Conservation (phyloP, 2,888 invertebrate species). For the Drepanosiphum platanoidis region DNA sequence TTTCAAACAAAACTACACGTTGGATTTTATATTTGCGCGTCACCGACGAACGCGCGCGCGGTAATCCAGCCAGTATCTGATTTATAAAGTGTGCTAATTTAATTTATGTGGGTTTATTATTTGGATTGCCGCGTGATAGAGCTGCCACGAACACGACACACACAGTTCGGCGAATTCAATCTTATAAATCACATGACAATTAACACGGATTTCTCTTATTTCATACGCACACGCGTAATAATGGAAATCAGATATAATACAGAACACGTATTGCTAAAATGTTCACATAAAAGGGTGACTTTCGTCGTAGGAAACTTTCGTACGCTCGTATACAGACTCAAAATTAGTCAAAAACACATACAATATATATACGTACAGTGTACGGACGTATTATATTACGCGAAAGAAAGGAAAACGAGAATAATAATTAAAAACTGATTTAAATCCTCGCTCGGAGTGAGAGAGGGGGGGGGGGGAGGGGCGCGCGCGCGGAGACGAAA, state of each 20-base stretch:
- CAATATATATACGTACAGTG: neutral
- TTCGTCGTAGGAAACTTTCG: neutral
- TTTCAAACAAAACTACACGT: no score
- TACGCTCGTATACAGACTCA: neutral
- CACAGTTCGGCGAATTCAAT: neutral
- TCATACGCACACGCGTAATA: neutral
- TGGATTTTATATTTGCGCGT: no score
- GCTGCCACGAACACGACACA: neutral
- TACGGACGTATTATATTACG: no score
- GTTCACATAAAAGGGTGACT: neutral
- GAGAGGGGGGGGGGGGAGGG: no score
- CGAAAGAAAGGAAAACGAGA: neutral
- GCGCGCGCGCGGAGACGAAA: no score
- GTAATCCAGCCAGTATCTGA: neutral
- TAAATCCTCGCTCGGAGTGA: neutral
- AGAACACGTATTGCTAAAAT: neutral
- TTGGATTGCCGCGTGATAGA: neutral
- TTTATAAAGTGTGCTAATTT: neutral
- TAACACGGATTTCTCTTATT: conserved; percentile 1
- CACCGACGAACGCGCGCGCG: no score
- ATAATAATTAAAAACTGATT: conserved; percentile 30
- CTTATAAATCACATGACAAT: neutral
- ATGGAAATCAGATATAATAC: neutral
- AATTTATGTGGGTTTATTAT: conserved; percentile 1
- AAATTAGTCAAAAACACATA: neutral